Conservation (phyloP, 2,888 invertebrate genomes). For the Amorpha juglandis region DNA sequence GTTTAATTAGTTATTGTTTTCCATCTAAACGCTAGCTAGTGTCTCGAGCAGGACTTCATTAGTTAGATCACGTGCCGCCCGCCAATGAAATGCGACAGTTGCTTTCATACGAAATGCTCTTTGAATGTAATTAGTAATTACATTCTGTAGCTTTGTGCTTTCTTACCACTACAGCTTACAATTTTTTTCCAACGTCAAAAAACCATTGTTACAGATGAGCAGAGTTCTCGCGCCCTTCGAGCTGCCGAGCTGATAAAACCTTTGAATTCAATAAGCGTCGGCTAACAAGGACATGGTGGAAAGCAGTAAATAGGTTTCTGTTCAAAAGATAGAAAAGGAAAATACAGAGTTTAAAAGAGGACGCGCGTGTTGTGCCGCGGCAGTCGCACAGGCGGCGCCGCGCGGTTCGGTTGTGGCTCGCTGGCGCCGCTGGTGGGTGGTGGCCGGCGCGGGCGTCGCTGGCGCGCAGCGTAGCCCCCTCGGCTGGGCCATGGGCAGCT, state of each 20-base stretch:
- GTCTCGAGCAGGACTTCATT: constrained; percentile 44
- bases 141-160: constrained; percentile 29
- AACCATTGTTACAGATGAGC: constrained; percentile 62
- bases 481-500: constrained; percentile 87
- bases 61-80: constrained; percentile 62
- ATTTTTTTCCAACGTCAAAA: constrained; percentile 32
- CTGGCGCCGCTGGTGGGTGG: constrained; percentile 67
- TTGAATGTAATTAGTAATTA: constrained; percentile 45
- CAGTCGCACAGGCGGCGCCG: constrained; percentile 68
- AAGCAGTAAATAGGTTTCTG: constrained; percentile 28
- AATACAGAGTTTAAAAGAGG: constrained; percentile 39
- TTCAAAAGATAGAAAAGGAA: constrained; percentile 34
- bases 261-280: constrained; percentile 35
- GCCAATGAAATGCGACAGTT: constrained; percentile 54
- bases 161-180: neutral
- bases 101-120: constrained; percentile 49
- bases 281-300: constrained; percentile 39
- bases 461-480: constrained; percentile 80
- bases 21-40: constrained; percentile 48
- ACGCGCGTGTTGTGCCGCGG: constrained; percentile 48
- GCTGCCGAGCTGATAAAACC: constrained; percentile 43
- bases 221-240: constrained; percentile 32
- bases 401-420: constrained; percentile 70
- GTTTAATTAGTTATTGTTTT: constrained; percentile 66
- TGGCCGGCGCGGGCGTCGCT: constrained; percentile 66